These are phyloP conservation scores for Podilymbus podiceps DNA, from an alignment of 2,113 vertebrate species.

Conservation along the genomic window DNA sequence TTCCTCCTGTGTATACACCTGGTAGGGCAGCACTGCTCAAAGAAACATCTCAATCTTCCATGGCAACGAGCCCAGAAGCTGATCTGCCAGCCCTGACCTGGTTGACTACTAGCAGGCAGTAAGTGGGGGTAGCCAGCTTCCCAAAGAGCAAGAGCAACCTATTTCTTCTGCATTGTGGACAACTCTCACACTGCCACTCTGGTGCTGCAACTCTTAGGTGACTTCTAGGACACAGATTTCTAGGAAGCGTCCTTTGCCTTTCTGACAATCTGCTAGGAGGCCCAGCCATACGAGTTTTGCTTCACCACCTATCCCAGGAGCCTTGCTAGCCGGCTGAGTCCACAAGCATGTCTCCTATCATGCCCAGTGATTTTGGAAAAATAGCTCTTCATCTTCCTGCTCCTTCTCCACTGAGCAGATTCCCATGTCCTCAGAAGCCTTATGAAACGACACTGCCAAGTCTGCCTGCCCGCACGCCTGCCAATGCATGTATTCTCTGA, in stretches of 20 bases:
- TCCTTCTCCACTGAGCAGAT: background rate
- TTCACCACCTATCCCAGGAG: background rate
- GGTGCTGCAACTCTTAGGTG: background rate
- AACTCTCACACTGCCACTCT: background rate
- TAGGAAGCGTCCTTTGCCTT: background rate
- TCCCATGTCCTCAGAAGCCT: background rate
- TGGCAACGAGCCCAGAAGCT: constrained; percentile 58
- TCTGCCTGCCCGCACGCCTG: background rate
- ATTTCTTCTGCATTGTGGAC: background rate
- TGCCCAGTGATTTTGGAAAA: background rate
- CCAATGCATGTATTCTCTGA: background rate
- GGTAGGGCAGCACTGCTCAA: constrained; percentile 6
- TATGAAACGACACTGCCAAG: background rate
- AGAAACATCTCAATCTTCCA: constrained; percentile 56
- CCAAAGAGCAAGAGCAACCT: background rate
- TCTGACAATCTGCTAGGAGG: background rate
- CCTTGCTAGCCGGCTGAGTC: background rate
- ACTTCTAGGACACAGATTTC: background rate
- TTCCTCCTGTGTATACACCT: constrained; percentile 64
- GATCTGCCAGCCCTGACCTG: background rate
- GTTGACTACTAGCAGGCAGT: constrained; percentile 1
- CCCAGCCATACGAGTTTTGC: background rate
- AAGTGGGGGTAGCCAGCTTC: background rate
- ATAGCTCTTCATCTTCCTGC: background rate
- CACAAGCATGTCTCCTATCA: fast-evolving